Evolutionary conservation across 64 coral and sea anemone genomes (phyloP).

Genomic region (Porites australiensis): DNA sequence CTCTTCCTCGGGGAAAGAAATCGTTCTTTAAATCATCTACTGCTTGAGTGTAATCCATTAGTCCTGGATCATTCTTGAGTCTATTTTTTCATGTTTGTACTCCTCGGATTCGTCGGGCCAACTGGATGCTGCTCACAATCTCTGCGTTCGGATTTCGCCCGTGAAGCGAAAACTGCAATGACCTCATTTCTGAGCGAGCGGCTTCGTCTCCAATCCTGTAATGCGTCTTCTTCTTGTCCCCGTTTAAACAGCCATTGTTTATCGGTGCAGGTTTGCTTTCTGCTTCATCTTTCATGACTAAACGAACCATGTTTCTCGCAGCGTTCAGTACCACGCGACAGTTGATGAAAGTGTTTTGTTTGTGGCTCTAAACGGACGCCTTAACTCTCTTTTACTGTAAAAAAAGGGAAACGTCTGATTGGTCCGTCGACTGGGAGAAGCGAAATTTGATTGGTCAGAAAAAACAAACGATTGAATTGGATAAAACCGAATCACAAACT

Average conservation of each 20-base stretch:
- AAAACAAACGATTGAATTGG: no score
- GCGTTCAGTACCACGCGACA: not conserved
- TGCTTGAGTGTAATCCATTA: not conserved
- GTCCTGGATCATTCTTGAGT: not conserved
- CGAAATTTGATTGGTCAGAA: no score
- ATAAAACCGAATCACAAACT: no score
- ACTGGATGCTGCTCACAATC: not conserved
- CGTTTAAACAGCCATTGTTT: not conserved
- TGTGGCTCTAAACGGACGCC: not conserved
- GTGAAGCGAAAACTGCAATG: not conserved
- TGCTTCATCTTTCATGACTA: not conserved
- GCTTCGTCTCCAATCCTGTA: not conserved
- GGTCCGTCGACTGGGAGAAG: no score
- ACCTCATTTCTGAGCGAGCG: not conserved
- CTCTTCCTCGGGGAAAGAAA: no score
- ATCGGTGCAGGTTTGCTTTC: not conserved
- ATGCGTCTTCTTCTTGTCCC: not conserved
- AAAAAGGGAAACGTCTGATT: not conserved
- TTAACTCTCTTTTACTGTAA: not conserved
- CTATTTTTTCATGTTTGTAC: not conserved
- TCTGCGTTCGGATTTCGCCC: no score
- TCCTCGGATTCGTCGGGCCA: slow-evolving; percentile 9
- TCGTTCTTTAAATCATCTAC: not conserved
- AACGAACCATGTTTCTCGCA: not conserved
- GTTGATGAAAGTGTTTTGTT: not conserved